A percentile compares a stretch with the other conserved stretches of the same genome.
Evolutionary conservation across 30 jellyfish, hydroid and myxozoan species (phyloP).

Genomic region (Aurelia sp.): DNA sequence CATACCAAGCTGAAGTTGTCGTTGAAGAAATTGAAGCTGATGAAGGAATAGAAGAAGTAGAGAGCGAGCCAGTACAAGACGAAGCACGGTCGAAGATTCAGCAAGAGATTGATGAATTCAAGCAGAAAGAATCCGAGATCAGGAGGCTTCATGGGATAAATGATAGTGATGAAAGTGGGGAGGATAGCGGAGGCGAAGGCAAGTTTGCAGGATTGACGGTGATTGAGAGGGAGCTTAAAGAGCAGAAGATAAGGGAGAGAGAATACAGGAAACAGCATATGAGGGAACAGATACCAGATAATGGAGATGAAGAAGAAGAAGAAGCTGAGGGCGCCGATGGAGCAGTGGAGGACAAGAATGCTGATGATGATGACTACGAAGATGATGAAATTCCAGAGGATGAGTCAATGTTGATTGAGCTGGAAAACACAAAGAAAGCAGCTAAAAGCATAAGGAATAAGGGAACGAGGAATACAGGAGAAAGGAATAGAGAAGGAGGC

Average conservation of each 20-base stretch:
- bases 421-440: not conserved
- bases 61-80: not conserved
- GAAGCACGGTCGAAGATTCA: slow-evolving; percentile 57
- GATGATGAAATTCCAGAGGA: slow-evolving; percentile 51
- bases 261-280: slow-evolving; percentile 56
- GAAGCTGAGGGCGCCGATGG: not conserved
- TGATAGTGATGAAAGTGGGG: slow-evolving; percentile 34
- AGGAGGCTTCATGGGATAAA: slow-evolving; percentile 59
- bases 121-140: slow-evolving; percentile 59
- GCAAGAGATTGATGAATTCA: slow-evolving; percentile 75
- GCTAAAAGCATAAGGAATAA: not conserved
- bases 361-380: not conserved
- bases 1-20: slow-evolving; percentile 14
- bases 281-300: not conserved
- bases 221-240: slow-evolving; percentile 68
- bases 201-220: slow-evolving; percentile 6
- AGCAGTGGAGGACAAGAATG: not conserved
- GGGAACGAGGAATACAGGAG: not conserved
- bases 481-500: no score
- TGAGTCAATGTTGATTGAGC: slow-evolving; percentile 43
- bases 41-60: slow-evolving; percentile 32
- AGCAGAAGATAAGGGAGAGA: slow-evolving; percentile 54
- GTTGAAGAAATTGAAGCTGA: slow-evolving; percentile 13
- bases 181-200: slow-evolving; percentile 22
- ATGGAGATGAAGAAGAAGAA: not conserved